Percentiles rank a stretch among this genome's conserved stretches.
Evolutionary conservation across 2,888 invertebrate species (phyloP).

Genomic region (Digitonthophagus gazella): DNA sequence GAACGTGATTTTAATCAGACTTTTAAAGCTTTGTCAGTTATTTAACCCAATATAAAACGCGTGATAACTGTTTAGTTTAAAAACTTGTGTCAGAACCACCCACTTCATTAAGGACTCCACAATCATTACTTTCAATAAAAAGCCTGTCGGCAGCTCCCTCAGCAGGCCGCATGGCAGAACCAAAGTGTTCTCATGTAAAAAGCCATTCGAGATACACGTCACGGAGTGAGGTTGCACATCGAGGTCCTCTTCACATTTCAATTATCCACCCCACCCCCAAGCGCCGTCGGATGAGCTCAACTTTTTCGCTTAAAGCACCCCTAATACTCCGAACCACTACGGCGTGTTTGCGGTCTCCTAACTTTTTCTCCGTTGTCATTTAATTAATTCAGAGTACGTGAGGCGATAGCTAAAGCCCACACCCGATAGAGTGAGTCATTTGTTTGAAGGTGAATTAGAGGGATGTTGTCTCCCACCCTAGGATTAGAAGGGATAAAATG

Average conservation of each 20-base stretch:
- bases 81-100: neutral
- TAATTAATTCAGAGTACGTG: neutral
- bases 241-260: neutral
- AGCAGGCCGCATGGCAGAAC: neutral
- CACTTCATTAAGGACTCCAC: neutral
- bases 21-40: neutral
- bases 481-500: neutral
- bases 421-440: neutral
- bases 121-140: neutral
- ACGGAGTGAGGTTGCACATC: neutral
- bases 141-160: neutral
- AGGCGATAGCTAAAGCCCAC: neutral
- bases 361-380: neutral
- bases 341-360: neutral
- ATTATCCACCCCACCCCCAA: neutral
- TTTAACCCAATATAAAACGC: neutral
- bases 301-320: neutral
- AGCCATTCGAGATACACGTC: neutral
- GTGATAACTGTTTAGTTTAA: neutral
- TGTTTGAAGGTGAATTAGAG: neutral
- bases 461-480: neutral
- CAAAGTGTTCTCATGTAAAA: neutral
- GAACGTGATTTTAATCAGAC: neutral
- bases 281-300: neutral
- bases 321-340: neutral